Base-by-base conservation (phyloP, 1,140 invertebrate genomes). In the Drosophila hydei region DNA sequence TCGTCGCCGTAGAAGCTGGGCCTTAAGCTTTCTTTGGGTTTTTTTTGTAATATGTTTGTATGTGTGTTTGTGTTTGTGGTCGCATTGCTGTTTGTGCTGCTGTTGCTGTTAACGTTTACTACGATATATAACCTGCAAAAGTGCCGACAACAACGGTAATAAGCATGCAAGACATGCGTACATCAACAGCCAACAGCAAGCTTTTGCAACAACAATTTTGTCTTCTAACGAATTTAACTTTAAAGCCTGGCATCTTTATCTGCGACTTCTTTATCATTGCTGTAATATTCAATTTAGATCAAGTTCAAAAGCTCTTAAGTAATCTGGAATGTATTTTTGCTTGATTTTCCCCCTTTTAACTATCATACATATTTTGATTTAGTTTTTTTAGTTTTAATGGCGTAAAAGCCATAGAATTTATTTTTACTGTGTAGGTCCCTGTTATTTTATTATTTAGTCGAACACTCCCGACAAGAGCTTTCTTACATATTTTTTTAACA, bases 41-140 rank as follows among this genome's bases (percentile, higher is more conserved):
- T 23, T 18, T 2, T 27, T 5, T 27, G 25, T 27, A 27, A 7
- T 27, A 27, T 27, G 3, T 27, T 27, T 27, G 25, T 27, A 6
- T 27, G 25, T 27, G 6, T 27, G 25, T 6, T 3, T 6, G 7
- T 27, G n/a, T 14, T 27, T 38, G 38, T 23, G 23, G 48, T 30
- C 47, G 33, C 59, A 48, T 51, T 52, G n/a, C 38, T 18, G 23
- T 19, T n/a, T n/a, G n/a, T n/a, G n/a, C n/a, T 25, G 47, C n/a
- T 23, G 40, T 21, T 64, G 73, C 30, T 58, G 69, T 21, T 47
- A 50, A 19, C 45, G 58, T 47, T 50, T 60, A 72, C 58, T 59
- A 71, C 70, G n/a, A n/a, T n/a, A n/a, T n/a, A 85, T 80, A 84
- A 84, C 80, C 80, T 84, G 80, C 61, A 60, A 73, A 85, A 85